These are phyloP conservation scores for Sympetrum striolatum DNA, from an alignment of 2,888 invertebrate species.

Conservation along the genomic window DNA sequence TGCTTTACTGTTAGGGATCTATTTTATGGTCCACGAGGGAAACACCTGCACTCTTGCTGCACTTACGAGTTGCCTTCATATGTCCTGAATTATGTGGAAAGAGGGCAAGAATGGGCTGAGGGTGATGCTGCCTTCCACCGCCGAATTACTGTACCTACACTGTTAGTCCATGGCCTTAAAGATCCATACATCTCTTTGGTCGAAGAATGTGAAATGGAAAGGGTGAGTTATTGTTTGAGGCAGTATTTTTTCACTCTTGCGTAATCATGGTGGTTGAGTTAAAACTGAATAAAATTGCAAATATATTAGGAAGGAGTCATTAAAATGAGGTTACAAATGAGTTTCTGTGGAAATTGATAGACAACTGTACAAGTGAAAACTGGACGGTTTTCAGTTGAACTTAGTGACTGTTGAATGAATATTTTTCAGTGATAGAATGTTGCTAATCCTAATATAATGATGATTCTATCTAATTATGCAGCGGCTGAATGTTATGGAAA, in stretches of 20 bases:
- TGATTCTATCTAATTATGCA: too few relatives aligned
- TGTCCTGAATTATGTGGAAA: conserved; percentile 61
- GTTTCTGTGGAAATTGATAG: too few relatives aligned
- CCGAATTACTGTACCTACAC: conserved; percentile 68
- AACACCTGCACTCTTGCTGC: conserved; percentile 63
- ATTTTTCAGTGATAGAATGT: too few relatives aligned
- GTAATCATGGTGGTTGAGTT: too few relatives aligned
- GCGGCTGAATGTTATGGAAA: too few relatives aligned
- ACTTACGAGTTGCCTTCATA: conserved; percentile 51
- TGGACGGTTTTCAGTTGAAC: too few relatives aligned
- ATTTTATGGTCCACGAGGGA: conserved; percentile 65
- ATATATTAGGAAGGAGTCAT: too few relatives aligned
- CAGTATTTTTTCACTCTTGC: not conserved
- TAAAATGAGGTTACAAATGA: too few relatives aligned
- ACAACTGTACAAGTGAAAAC: too few relatives aligned
- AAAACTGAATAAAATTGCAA: too few relatives aligned
- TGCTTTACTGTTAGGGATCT: conserved; percentile 61
- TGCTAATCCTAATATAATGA: too few relatives aligned
- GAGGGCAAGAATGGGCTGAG: conserved; percentile 72
- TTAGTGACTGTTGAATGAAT: too few relatives aligned
- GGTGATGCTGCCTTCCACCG: conserved; percentile 72
- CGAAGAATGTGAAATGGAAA: conserved; percentile 74
- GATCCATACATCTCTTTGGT: conserved; percentile 71
- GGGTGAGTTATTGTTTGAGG: conserved; percentile 60
- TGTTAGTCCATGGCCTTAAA: conserved; percentile 70